Base-by-base conservation (phyloP, 2,888 invertebrate species). In the Julus scanicus region DNA sequence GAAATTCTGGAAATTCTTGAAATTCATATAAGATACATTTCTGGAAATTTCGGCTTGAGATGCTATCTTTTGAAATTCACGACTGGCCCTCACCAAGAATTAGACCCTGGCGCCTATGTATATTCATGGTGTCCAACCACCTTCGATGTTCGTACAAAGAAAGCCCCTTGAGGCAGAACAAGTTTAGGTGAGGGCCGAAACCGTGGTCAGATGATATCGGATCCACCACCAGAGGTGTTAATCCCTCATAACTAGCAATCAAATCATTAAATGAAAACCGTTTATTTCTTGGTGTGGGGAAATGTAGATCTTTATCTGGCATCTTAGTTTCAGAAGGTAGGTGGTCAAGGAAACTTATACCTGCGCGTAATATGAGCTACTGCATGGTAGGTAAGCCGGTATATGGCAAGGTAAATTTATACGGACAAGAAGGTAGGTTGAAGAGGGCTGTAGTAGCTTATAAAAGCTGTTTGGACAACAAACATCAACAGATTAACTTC, bases 241-340 rank as follows among this genome's bases (percentile, higher is more conserved):
- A 63, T 63, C 63, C 63, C 63, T n/a, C n/a, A 63, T 63, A 63
- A 63, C 63, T 63, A n/a, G 63, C 63, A 63, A 63, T 63, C 63
- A 63, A 63, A n/a, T n/a, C 63, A 63, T 63, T 63, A 63, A 63
- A 63, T 63, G 63, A 63, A 63, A n/a, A 17, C 63, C 13, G 63
- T 17, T 63, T 63, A 63, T 63, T 15, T 63, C 17, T n/a, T 63
- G n/a, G 63, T 63, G 63, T n/a, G 63, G 63, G 63, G 63, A 63
- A 63, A 63, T 63, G 63, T n/a, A 63, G 63, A 63, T 63, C 63
- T n/a, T 63, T 63, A 63, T 63, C 63, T 63, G n/a, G 2, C 63
- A 63, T n/a, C 63, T 63, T 63, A n/a, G n/a, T 63, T 63, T 63
- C 63, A 63, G 63, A 57, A n/a, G 63, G 63, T 63, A 63, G 63